Evolutionary conservation across 1,140 invertebrate genomes (phyloP).

Genomic region (Mizuhopecten yessoensis): DNA sequence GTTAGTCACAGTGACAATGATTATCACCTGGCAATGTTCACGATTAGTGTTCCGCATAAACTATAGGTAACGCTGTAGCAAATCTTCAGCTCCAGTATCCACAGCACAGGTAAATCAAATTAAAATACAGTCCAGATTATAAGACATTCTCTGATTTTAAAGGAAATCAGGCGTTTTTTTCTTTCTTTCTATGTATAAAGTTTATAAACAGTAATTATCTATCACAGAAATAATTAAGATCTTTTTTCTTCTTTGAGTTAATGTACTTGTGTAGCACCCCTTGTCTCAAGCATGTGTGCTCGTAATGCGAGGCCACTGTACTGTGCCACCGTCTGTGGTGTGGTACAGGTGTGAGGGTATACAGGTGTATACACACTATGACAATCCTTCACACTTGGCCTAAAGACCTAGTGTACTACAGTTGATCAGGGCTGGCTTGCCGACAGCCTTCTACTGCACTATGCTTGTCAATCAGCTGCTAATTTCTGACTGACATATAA

Average conservation of each 20-base stretch:
- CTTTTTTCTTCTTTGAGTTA: no score
- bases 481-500: background rate
- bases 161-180: background rate
- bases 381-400: conserved; percentile 17
- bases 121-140: no score
- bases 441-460: background rate
- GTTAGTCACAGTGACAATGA: background rate
- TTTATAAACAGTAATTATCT: background rate
- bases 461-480: conserved; percentile 17
- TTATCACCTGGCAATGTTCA: no score
- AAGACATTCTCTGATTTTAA: no score
- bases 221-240: background rate
- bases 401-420: conserved; percentile 12
- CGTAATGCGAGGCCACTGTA: background rate
- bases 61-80: background rate
- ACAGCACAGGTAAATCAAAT: background rate
- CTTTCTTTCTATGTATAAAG: background rate
- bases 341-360: background rate
- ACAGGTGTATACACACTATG: conserved; percentile 9
- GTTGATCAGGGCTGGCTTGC: background rate
- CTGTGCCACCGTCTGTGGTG: background rate
- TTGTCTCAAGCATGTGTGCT: no score
- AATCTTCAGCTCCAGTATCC: background rate
- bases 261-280: no score
- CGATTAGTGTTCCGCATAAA: background rate